Conservation (phyloP, 2,888 invertebrate genomes). For the Sminthurinus aureus region DNA sequence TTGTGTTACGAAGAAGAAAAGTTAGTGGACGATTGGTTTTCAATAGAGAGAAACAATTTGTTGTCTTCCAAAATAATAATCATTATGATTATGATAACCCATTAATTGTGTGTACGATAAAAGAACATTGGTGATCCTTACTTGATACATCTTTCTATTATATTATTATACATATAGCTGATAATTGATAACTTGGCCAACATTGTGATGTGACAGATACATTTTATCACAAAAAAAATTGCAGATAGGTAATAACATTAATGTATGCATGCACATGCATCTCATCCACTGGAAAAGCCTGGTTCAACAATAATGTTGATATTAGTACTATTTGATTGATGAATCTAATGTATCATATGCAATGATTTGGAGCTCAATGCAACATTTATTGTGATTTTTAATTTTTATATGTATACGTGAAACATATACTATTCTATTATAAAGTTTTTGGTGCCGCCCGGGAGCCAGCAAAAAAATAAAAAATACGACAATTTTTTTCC, state of each 20-base stretch:
- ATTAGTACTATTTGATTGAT: too few relatives aligned
- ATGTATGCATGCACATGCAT: not conserved
- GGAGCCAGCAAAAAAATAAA: not conserved
- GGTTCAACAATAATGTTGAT: too few relatives aligned
- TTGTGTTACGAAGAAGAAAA: too few relatives aligned
- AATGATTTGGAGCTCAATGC: not conserved
- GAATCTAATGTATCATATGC: not conserved
- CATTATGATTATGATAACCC: not conserved
- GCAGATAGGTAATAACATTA: not conserved
- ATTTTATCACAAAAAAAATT: not conserved
- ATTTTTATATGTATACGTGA: not conserved
- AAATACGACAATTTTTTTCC: not conserved
- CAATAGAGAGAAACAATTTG: not conserved
- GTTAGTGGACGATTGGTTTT: too few relatives aligned
- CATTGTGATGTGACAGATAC: not conserved
- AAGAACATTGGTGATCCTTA: not conserved
- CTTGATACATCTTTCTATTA: too few relatives aligned
- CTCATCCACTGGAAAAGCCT: too few relatives aligned
- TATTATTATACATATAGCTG: too few relatives aligned
- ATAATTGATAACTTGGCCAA: not conserved
- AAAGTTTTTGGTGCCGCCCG: too few relatives aligned
- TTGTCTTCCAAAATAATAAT: not conserved
- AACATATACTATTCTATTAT: not conserved
- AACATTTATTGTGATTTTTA: conserved; percentile 10
- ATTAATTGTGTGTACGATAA: not conserved